Conservation (phyloP, 2,888 invertebrate species). For the Polietes domitor region DNA sequence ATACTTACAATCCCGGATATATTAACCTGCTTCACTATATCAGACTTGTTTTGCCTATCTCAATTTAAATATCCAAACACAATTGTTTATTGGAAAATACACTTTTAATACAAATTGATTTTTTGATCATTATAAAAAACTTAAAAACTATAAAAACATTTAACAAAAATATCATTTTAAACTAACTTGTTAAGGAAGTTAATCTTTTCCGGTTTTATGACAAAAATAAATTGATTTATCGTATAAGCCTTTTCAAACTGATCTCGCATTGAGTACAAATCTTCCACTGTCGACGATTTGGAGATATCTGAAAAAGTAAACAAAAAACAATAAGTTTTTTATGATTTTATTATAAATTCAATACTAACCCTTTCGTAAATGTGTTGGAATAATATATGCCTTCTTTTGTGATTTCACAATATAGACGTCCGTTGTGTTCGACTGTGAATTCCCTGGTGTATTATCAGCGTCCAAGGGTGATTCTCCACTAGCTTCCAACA, state of each 20-base stretch:
- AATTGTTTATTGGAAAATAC: too few species aligned
- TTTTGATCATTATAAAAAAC: not conserved
- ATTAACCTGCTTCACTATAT: too few species aligned
- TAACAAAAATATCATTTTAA: conserved; percentile 59
- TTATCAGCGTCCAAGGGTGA: conserved; percentile 37
- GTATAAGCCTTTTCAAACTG: conserved; percentile 70
- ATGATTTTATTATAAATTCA: not conserved
- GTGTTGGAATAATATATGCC: conserved; percentile 70
- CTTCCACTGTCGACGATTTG: conserved; percentile 59
- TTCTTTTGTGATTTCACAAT: conserved; percentile 71
- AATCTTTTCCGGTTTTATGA: conserved; percentile 72
- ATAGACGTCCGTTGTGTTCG: conserved; percentile 68
- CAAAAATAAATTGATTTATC: conserved; percentile 74
- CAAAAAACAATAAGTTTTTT: not conserved
- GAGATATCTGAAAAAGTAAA: conserved; percentile 56
- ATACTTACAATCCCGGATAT: too few species aligned
- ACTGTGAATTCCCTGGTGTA: conserved; percentile 14
- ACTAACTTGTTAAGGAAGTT: conserved; percentile 73
- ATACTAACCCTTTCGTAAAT: conserved; percentile 59
- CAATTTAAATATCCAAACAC: too few species aligned
- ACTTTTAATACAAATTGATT: too few species aligned
- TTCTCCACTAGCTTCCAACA: conserved; percentile 67
- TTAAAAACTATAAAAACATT: not conserved
- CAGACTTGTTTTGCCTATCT: too few species aligned
- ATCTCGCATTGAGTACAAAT: conserved; percentile 69